Percentiles rank a stretch among this genome's conserved stretches.
Conservation (phyloP, 2,888 invertebrate species). For the Cephus pygmeus region DNA sequence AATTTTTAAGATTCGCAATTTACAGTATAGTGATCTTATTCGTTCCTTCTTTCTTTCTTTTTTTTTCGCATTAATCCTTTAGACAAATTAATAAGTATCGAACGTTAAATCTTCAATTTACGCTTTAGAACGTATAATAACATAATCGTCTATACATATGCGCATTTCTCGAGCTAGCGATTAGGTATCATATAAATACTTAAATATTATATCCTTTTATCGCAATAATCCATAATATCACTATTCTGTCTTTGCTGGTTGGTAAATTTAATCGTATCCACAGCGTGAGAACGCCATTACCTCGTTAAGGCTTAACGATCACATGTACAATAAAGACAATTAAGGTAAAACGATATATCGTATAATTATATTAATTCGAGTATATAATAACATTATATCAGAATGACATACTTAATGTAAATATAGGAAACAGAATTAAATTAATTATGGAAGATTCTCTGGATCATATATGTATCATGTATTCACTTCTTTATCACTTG, state of each 20-base stretch:
- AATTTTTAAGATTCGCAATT: too few relatives aligned
- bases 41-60: too few relatives aligned
- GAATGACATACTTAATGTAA: not conserved
- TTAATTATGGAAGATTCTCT: not conserved
- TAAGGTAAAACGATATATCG: not conserved
- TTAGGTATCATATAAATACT: constrained; percentile 34
- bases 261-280: not conserved
- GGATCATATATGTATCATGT: not conserved
- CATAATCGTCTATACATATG: not conserved
- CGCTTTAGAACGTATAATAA: not conserved
- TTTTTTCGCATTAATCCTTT: too few relatives aligned
- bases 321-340: not conserved
- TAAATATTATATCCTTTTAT: constrained; percentile 25
- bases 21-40: too few relatives aligned
- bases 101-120: not conserved
- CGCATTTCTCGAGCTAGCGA: not conserved
- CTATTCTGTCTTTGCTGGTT: constrained; percentile 9
- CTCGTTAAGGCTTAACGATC: not conserved
- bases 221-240: constrained; percentile 5
- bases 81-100: not conserved
- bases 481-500: not conserved
- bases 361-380: not conserved
- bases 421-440: not conserved
- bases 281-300: not conserved
- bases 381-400: not conserved